Evolutionary conservation across 2,888 invertebrate species (phyloP).

Genomic region (Eupithecia abbreviata): DNA sequence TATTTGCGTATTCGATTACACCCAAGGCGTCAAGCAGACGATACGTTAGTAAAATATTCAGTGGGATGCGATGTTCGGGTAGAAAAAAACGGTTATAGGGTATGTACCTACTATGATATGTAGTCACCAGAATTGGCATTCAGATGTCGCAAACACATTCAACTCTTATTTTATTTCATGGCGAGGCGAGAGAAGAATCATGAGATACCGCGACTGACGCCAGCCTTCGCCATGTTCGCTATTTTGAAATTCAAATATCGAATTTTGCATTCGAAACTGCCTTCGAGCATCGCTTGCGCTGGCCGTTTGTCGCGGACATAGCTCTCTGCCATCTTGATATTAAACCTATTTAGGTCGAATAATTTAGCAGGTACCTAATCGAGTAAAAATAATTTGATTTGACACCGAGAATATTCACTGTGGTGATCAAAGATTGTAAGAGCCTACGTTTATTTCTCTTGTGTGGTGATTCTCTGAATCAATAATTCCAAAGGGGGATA

Average conservation of each 20-base stretch:
- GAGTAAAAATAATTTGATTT: conserved; percentile 8
- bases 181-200: conserved; percentile 63
- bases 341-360: conserved; percentile 34
- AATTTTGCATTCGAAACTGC: conserved; percentile 79
- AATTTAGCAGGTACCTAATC: neutral
- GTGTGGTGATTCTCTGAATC: neutral
- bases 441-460: neutral
- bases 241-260: conserved; percentile 82
- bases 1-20: conserved; percentile 24
- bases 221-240: conserved; percentile 60
- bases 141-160: conserved; percentile 63
- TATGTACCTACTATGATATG: conserved; percentile 30
- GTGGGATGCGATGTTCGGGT: conserved; percentile 31
- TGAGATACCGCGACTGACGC: conserved; percentile 64
- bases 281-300: conserved; percentile 61
- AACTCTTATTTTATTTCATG: conserved; percentile 70
- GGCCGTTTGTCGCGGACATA: conserved; percentile 57
- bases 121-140: conserved; percentile 70
- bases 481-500: too few relatives aligned
- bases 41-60: conserved; percentile 10
- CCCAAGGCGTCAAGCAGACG: conserved; percentile 19
- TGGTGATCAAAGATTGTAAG: neutral
- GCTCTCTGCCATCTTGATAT: conserved; percentile 56
- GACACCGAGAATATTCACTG: neutral
- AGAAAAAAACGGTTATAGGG: conserved; percentile 42